These are phyloP conservation scores for Saxicola maurus DNA, from an alignment of 2,797 vertebrate genomes.

Conservation along the genomic window DNA sequence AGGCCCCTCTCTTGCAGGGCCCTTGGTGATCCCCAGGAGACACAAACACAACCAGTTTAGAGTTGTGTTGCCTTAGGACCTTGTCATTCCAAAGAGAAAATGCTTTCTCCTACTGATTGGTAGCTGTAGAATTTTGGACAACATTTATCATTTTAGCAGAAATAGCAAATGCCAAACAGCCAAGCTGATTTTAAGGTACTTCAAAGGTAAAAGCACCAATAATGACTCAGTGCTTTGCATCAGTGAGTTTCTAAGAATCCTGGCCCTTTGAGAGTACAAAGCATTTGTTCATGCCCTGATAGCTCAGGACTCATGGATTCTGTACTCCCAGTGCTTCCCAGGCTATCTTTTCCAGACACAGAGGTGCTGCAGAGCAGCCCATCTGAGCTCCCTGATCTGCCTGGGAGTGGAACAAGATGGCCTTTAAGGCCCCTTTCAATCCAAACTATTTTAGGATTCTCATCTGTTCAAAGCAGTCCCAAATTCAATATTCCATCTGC, in stretches of 20 bases:
- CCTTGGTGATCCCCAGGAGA: background rate
- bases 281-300: background rate
- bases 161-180: background rate
- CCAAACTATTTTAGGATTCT: background rate
- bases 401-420: background rate
- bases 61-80: background rate
- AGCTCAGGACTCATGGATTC: background rate
- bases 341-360: background rate
- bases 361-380: background rate
- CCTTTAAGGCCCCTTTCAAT: background rate
- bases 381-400: background rate
- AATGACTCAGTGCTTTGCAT: background rate
- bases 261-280: background rate
- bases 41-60: accelerated
- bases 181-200: background rate
- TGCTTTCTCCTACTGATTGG: background rate
- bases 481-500: background rate
- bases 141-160: background rate
- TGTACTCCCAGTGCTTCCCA: background rate
- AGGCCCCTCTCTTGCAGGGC: background rate
- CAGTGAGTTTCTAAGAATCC: background rate
- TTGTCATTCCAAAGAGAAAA: background rate
- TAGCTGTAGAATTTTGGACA: background rate
- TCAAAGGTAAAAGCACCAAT: background rate
- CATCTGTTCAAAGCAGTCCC: background rate